Evolutionary conservation across 1,140 invertebrate species (phyloP), one percentile per base, ranked within the genome.

Genomic region (Bombus breviceps): DNA sequence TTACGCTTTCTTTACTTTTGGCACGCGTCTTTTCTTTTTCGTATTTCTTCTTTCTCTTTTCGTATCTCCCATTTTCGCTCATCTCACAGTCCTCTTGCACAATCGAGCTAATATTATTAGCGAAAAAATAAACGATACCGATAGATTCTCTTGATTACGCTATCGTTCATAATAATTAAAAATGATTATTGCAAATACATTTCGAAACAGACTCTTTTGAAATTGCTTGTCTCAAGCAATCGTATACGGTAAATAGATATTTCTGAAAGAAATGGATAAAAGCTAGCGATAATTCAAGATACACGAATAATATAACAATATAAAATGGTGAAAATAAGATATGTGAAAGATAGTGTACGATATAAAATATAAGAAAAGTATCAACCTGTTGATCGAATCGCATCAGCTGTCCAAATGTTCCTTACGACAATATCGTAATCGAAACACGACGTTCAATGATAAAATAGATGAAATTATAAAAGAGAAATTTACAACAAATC

Each of bases 1-100:
- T 93, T 86, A 93, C 93, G 92, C 93, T 94, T 93, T 94, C 92
- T 91, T 91, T 84, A 85, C 79, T 83, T 72, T 37, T 71, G 91
- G 86, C 89, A 90, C 91, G 92, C 89, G 92, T 86, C 83, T n/a
- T 34, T 53, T 64, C 53, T 32, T 43, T 37, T 66, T 34, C 1
- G 37, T 37, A 37, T 62, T 66, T 37, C 64, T 15, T 43, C 22
- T 5, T 18, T 74, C 39, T 69, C 37, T 41, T 62, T 32, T 71
- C 47, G 47, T 53, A 22, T 22, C 47, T 80, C 28, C 4, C 5
- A 12, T 68, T 77, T 47, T 85, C 22, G 18, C 9, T 74, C 5
- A 22, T 53, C 18, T 22, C 5, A 53, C 47, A 53, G 18, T 37
- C 3, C 3, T 8, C 1, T 10, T 5, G 59, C 59, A n/a, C 4